These are phyloP conservation scores for Rotaria sp. DNA, from an alignment of 2,888 invertebrate species.

Conservation along the genomic window DNA sequence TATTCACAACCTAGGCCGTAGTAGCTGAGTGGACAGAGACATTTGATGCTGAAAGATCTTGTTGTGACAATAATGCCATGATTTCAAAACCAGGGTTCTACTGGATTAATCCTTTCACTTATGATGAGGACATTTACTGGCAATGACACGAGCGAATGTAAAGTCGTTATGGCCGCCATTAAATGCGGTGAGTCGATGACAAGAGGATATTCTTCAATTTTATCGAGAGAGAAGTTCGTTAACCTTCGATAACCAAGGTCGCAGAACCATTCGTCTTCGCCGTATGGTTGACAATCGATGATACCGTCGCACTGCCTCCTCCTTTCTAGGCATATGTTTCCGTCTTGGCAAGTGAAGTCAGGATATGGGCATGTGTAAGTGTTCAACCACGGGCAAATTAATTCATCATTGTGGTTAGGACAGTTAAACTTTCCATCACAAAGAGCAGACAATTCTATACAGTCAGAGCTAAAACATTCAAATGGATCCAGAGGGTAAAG, in stretches of 20 bases:
- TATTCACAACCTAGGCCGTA: conserved; percentile 5
- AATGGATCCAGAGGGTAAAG: not conserved
- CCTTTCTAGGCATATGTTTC: no score
- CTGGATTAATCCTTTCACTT: not conserved
- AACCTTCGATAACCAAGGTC: not conserved
- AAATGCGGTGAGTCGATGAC: not conserved
- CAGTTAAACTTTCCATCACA: not conserved
- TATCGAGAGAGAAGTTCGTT: not conserved
- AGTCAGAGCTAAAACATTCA: not conserved
- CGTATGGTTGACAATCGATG: not conserved
- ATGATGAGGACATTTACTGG: not conserved
- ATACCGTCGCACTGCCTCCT: not conserved
- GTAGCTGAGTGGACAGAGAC: not conserved
- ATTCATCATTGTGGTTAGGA: not conserved
- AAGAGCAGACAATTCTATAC: not conserved
- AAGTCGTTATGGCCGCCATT: not conserved
- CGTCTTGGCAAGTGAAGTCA: not conserved
- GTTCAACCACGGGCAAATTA: not conserved
- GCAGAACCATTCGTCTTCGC: not conserved
- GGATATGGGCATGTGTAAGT: not conserved
- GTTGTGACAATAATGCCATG: not conserved
- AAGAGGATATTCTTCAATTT: not conserved
- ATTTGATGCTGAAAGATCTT: not conserved
- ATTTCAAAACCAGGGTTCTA: not conserved
- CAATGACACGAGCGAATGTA: not conserved